Evolutionary conservation across 2,888 invertebrate species (phyloP), one percentile per base, ranked within the genome.

Genomic region (Drosophila peninsularis): DNA sequence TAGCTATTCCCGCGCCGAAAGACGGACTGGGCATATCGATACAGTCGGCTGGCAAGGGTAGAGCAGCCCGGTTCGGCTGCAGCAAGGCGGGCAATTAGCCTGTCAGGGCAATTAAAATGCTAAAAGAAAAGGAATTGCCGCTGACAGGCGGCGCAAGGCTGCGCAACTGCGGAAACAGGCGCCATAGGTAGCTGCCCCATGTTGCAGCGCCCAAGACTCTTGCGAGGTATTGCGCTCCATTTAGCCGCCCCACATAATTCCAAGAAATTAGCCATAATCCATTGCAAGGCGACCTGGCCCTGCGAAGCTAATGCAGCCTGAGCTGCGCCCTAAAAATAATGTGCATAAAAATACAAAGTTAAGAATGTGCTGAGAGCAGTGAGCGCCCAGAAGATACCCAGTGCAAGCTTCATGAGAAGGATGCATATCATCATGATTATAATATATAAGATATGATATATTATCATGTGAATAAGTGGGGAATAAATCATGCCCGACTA

Each of bases 31-130:
- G 42, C 30, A 53, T 62, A 71, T 57, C 61, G 64, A 56, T 56
- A 68, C 42, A 52, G 49, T 19, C 10, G 30, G 30, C 21, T 52
- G 36, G n/a, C 1, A 9, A 37, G 52, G 37, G 52, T 37, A 50
- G 4, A 17, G 7, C 36, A 11, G n/a, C 2, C 32, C 6, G 47
- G 17, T 5, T 32, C 21, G 30, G 30, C 9, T 14, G 36, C 24
- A 30, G 42, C 36, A 50, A 53, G 34, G 21, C 44, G 13, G 39
- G 67, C 71, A 87, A 84, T 84, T 87, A 87, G 75, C 68, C 67
- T 72, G 84, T 65, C 74, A 73, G 67, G 67, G 79, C 83, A 85
- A 85, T 85, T 85, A 85, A 82, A 80, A 82, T 72, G 77, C 80
- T 36, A 67, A 76, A 75, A 81, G 21, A 50, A 21, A 21, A 21